phyloP scores from a whole-genome alignment of 2,888 invertebrate genomes.

The Philaethria dido region DNA sequence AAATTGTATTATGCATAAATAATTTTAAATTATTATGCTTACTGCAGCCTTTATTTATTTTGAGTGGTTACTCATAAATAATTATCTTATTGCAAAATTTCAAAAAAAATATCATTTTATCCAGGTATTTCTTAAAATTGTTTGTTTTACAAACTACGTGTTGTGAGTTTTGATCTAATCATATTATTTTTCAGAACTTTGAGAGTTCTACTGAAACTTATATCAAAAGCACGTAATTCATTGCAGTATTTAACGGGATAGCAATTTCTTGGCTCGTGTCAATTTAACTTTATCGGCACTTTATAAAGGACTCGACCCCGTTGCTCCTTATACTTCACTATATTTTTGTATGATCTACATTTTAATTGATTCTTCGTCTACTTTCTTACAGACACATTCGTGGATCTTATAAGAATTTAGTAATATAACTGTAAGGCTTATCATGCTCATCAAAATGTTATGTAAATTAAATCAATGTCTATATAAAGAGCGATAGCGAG shows the following conservation, averaged over 20 bases:
- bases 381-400: not conserved
- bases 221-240: slow-evolving; percentile 30
- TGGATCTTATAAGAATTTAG: not conserved
- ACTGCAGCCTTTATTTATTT: too few species aligned
- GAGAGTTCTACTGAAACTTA: slow-evolving; percentile 4
- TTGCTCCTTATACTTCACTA: not conserved
- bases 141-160: slow-evolving; percentile 10
- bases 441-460: slow-evolving; percentile 60
- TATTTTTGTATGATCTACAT: slow-evolving; percentile 11
- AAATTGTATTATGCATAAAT: too few species aligned
- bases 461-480: slow-evolving; percentile 81
- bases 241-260: slow-evolving; percentile 15
- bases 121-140: slow-evolving; percentile 10
- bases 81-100: not conserved
- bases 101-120: not conserved
- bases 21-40: too few species aligned
- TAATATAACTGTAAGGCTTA: slow-evolving; percentile 20
- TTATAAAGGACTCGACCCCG: not conserved
- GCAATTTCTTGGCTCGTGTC: slow-evolving; percentile 21
- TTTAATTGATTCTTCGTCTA: not conserved
- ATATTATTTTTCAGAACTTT: slow-evolving; percentile 22
- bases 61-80: too few species aligned
- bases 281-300: slow-evolving; percentile 22
- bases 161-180: slow-evolving; percentile 23
- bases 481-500: slow-evolving; percentile 76